phyloP scores from a whole-genome alignment of 2,888 invertebrate genomes.

The Cephus sareptanus region DNA sequence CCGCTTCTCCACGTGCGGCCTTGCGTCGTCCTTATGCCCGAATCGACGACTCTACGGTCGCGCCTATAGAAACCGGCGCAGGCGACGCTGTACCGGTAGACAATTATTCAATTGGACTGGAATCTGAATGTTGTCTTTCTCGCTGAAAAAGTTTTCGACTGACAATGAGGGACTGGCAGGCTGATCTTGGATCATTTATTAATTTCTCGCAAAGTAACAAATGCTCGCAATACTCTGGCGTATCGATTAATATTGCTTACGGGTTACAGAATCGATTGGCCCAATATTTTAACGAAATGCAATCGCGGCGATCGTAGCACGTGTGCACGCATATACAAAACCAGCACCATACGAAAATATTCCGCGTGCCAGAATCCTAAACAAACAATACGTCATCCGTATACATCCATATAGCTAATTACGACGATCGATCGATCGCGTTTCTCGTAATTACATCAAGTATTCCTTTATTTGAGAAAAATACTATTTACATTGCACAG shows the following conservation, averaged over 20 bases:
- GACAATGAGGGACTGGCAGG: background rate
- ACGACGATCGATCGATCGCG: background rate
- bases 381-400: too few species aligned
- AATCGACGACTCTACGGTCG: too few species aligned
- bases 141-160: background rate
- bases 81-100: background rate
- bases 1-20: too few species aligned
- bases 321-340: too few species aligned
- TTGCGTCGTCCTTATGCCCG: too few species aligned
- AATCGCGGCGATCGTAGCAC: too few species aligned
- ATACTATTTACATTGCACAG: slow-evolving; percentile 63
- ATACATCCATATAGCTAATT: background rate
- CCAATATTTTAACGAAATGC: too few species aligned
- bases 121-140: background rate
- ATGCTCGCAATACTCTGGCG: background rate
- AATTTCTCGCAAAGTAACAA: background rate
- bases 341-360: too few species aligned
- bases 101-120: background rate
- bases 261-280: too few species aligned
- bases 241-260: slow-evolving; percentile 5
- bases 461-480: slow-evolving; percentile 56
- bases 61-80: background rate
- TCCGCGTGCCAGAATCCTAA: too few species aligned
- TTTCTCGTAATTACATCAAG: slow-evolving; percentile 26
- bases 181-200: slow-evolving; percentile 1